Evolutionary conservation across 2,797 vertebrate species (phyloP).

Genomic region (Squalus acanthias): DNA sequence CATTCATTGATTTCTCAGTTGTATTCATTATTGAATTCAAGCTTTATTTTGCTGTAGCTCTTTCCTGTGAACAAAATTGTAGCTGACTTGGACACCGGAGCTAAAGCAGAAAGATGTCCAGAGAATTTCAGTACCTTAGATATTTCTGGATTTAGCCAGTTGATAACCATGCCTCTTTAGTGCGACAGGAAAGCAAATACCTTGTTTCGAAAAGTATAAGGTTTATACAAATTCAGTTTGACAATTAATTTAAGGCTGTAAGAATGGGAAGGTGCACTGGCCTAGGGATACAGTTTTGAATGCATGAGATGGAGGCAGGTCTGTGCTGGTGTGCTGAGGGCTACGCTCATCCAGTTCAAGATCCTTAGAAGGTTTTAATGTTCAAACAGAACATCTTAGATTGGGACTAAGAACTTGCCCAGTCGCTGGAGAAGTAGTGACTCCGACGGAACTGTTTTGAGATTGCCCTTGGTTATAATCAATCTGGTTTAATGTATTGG

Average conservation of each 20-base stretch:
- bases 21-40: background rate
- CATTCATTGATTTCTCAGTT: background rate
- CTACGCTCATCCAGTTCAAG: background rate
- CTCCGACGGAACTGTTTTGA: background rate
- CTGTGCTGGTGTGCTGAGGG: background rate
- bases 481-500: background rate
- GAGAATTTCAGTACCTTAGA: background rate
- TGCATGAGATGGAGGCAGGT: background rate
- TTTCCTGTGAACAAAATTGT: background rate
- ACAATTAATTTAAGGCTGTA: background rate
- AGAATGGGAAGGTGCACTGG: background rate
- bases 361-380: background rate
- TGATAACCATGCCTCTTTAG: background rate
- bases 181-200: background rate
- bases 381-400: background rate
- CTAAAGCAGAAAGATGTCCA: background rate
- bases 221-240: background rate
- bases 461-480: background rate
- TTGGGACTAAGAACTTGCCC: background rate
- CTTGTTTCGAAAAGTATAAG: background rate
- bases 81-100: background rate
- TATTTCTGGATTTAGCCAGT: background rate
- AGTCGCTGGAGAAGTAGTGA: background rate
- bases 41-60: background rate
- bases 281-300: background rate